Evolutionary conservation across 2,888 invertebrate genomes (phyloP).

Genomic region (Tenthredo notha): DNA sequence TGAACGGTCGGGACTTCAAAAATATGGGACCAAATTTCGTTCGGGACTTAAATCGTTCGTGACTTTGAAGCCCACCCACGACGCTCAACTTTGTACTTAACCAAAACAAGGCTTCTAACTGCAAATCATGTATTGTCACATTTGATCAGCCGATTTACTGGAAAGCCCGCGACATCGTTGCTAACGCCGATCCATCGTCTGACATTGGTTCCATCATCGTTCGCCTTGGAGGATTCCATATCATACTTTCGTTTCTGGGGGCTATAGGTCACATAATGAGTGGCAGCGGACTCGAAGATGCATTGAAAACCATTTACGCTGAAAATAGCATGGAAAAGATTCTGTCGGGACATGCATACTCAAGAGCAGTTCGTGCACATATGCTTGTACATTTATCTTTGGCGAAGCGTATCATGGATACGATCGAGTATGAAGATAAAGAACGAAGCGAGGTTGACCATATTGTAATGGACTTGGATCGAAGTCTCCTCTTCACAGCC

Average conservation of each 20-base stretch:
- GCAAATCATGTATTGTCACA: conserved; percentile 2
- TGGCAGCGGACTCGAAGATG: conserved; percentile 64
- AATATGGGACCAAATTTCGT: too few relatives aligned
- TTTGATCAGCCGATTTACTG: conserved; percentile 32
- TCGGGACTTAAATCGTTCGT: too few relatives aligned
- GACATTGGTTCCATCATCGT: background rate
- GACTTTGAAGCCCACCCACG: too few relatives aligned
- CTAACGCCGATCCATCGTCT: background rate
- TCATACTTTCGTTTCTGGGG: conserved; percentile 61
- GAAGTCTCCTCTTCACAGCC: background rate
- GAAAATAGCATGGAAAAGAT: conserved; percentile 63
- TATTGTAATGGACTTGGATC: background rate
- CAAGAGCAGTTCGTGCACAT: conserved; percentile 64
- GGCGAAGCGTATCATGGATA: conserved; percentile 50
- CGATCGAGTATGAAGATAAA: conserved; percentile 12
- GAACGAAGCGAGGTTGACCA: conserved; percentile 14
- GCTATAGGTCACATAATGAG: conserved; percentile 62
- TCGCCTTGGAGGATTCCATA: conserved; percentile 64
- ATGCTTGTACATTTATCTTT: conserved; percentile 59
- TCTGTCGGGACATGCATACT: conserved; percentile 64
- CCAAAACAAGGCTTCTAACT: background rate
- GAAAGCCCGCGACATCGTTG: conserved; percentile 38
- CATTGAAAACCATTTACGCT: conserved; percentile 62
- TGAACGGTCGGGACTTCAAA: too few relatives aligned
- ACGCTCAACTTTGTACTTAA: background rate